These are phyloP conservation scores for Drosophila watanabei DNA, from an alignment of 1,140 invertebrate genomes.

Conservation along the genomic window DNA sequence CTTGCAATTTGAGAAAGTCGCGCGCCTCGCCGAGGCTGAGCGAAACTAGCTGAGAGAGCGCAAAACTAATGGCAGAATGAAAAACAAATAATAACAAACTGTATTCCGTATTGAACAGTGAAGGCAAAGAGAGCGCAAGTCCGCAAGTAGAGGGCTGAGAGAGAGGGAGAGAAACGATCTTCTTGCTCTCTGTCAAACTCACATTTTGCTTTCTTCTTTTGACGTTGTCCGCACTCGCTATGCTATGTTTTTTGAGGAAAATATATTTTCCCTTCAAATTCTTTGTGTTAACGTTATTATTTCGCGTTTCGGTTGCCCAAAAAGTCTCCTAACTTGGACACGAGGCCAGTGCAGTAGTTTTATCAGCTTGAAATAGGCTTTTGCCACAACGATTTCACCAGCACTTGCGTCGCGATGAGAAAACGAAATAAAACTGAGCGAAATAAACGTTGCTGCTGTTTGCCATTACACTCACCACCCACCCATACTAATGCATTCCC, in stretches of 20 bases:
- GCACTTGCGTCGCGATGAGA: constrained; percentile 69
- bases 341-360: background rate
- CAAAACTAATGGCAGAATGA: constrained; percentile 54
- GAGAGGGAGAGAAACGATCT: constrained; percentile 30
- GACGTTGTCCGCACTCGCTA: constrained; percentile 38
- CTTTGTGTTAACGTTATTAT: constrained; percentile 9
- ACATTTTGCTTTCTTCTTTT: constrained; percentile 52
- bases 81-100: constrained; percentile 69
- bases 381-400: constrained; percentile 47
- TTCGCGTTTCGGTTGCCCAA: background rate
- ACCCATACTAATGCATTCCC: constrained; percentile 36
- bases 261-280: constrained; percentile 24
- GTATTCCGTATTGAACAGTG: constrained; percentile 42
- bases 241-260: constrained; percentile 47
- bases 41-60: constrained; percentile 29
- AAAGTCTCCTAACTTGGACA: no score
- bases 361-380: constrained; percentile 26
- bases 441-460: constrained; percentile 61
- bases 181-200: constrained; percentile 27
- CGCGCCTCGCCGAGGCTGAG: constrained; percentile 16
- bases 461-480: constrained; percentile 54
- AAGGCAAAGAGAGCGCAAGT: constrained; percentile 30
- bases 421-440: constrained; percentile 74
- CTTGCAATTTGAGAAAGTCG: constrained; percentile 72
- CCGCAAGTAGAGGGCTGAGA: constrained; percentile 15